A percentile compares a stretch with the other conserved stretches of the same genome.
Conservation (phyloP, 2,113 vertebrate genomes). For the Melanostigma gelatinosum region DNA sequence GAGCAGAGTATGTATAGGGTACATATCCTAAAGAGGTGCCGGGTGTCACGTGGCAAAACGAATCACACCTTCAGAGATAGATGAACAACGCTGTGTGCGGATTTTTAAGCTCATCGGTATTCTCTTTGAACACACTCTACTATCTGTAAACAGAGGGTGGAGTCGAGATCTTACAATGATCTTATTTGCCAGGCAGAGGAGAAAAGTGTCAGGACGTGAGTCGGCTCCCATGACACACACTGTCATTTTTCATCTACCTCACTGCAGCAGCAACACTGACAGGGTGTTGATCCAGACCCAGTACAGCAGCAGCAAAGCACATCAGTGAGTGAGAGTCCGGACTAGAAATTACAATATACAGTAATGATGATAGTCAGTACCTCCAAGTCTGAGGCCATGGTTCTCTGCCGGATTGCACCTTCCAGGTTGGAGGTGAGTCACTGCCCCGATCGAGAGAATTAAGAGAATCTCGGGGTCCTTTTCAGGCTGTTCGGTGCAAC, state of each 20-base stretch:
- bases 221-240: constrained; percentile 56
- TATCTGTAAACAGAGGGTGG: constrained; percentile 58
- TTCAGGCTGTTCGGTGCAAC: background rate
- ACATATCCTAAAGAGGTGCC: constrained; percentile 42
- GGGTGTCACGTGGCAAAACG: constrained; percentile 46
- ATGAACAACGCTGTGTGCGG: constrained; percentile 37
- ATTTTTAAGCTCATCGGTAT: constrained; percentile 55
- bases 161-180: constrained; percentile 61
- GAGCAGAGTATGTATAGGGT: background rate
- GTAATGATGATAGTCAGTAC: background rate
- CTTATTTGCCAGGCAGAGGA: constrained; percentile 68
- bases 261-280: constrained; percentile 47
- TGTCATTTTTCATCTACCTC: constrained; percentile 67
- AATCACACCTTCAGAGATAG: constrained; percentile 44
- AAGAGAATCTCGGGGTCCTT: background rate
- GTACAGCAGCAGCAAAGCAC: constrained; percentile 45
- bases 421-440: background rate
- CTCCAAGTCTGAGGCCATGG: background rate
- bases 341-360: constrained; percentile 19
- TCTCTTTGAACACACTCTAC: constrained; percentile 56
- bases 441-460: background rate
- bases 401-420: background rate
- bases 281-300: constrained; percentile 54
- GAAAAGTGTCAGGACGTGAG: constrained; percentile 61
- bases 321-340: constrained; percentile 32